Evolutionary conservation across 2,113 vertebrate genomes (phyloP), one percentile per base, ranked within the genome.

Genomic region (Cyanoderma ruficeps): DNA sequence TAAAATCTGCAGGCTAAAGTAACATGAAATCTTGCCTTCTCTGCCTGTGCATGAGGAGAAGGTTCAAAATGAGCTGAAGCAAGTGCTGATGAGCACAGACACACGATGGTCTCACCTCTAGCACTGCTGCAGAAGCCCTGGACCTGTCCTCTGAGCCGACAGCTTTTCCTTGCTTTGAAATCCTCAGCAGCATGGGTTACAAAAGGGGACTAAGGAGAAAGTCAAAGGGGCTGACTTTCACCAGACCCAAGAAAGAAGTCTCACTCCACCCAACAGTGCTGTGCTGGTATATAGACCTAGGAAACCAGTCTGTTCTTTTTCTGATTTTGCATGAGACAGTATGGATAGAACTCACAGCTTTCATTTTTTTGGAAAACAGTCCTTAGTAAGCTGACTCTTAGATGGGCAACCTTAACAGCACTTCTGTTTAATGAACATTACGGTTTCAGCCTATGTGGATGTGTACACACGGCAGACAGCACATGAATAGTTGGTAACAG

Each of bases 401-500:
- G 63, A 44, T 59, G 46, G 59, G 35, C 39, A 64, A 7, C 30
- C 27, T 44, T 71, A 89, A 47, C 25, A 72, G 52, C 61, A 28
- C 65, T 65, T 24, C 39, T 90, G 80, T 83, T 70, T 76, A 87
- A 78, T 81, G 72, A 94, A 41, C 27, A 27, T 30, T 61, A 19
- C 47, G 69, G 14, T 72, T 82, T 33, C 0, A 1, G 47, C 15
- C 3, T 6, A 15, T 35, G 50, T 59, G 81, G 23, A 17, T 31
- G 31, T 56, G 33, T 63, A 57, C 22, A 9, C 46, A 14, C 17
- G 3, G n/a, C 47, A 86, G 27, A 81, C 41, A 94, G 83, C 27
- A 53, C 35, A 56, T 69, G 70, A 91, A 74, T 87, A 63, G 86
- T 76, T 84, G 56, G 92, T 74, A 96, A 87, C 80, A 96, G 63